Evolutionary conservation across 2,113 vertebrate genomes (phyloP).

Genomic region (Bufo bufo): DNA sequence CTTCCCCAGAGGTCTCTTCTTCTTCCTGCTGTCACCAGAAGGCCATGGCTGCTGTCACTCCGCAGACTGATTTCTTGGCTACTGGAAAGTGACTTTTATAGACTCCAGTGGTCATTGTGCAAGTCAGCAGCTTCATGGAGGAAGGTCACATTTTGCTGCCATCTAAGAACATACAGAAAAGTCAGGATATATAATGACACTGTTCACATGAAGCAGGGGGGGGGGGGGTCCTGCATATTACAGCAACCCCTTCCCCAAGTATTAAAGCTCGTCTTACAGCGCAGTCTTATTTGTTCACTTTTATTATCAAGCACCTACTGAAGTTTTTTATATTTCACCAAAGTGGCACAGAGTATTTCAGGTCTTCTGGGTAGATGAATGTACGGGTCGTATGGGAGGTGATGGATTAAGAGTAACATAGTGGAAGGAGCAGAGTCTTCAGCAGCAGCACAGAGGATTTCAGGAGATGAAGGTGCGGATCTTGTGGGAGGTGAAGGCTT

Average conservation of each 20-base stretch:
- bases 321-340: no score
- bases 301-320: no score
- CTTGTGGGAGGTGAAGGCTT: no score
- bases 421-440: no score
- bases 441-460: not conserved
- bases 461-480: not conserved
- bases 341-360: not conserved
- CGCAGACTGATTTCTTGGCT: not conserved
- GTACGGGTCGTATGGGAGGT: not conserved
- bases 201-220: no score
- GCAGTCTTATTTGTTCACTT: no score
- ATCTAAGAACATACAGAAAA: not conserved
- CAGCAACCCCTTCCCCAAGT: not conserved
- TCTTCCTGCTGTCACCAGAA: no score
- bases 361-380: not conserved
- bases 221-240: no score
- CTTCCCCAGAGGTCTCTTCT: not conserved
- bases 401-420: no score
- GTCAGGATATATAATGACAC: not conserved
- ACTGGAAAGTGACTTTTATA: constrained; percentile 2
- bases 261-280: no score
- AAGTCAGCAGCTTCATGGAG: not conserved
- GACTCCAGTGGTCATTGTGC: constrained; percentile 1
- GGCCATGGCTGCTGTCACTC: not conserved
- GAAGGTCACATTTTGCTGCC: not conserved